Percentiles rank a stretch among this genome's conserved stretches.
Conservation (phyloP, 2,888 invertebrate species). For the Apodemia duryi region DNA sequence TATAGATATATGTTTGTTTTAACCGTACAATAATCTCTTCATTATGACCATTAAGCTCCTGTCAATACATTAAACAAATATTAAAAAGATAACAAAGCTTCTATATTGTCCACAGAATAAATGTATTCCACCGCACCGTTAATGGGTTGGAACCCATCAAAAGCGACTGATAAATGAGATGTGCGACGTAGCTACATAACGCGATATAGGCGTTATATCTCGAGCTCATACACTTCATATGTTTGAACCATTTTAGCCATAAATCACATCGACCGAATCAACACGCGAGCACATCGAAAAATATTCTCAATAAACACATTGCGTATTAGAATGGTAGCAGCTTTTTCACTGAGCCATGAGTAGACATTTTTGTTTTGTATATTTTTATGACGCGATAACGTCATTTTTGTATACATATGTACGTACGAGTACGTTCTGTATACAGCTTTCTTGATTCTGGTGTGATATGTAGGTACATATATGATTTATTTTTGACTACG, state of each 20-base stretch:
- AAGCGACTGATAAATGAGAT: constrained; percentile 46
- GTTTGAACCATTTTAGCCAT: constrained; percentile 40
- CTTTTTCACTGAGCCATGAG: constrained; percentile 2
- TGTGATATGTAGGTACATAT: no score
- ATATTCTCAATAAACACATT: constrained; percentile 44
- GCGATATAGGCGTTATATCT: constrained; percentile 22
- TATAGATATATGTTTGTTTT: no score
- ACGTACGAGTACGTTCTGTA: no score
- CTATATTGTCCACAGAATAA: constrained; percentile 36
- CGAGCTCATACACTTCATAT: constrained; percentile 23
- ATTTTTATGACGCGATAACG: no score
- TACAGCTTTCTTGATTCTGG: no score
- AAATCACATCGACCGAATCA: constrained; percentile 47
- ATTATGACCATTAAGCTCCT: no score
- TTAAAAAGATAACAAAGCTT: constrained; percentile 13
- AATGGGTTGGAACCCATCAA: constrained; percentile 41
- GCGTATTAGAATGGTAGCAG: constrained; percentile 11
- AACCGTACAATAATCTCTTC: no score
- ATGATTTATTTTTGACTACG: no score
- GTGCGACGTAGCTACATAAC: constrained; percentile 31
- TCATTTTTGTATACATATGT: no score
- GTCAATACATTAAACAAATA: background rate
- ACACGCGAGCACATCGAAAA: constrained; percentile 50
- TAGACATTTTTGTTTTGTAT: background rate
- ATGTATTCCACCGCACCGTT: constrained; percentile 31